These are phyloP conservation scores for Mactromeris polynyma DNA, from an alignment of 2,888 invertebrate genomes.

Conservation along the genomic window DNA sequence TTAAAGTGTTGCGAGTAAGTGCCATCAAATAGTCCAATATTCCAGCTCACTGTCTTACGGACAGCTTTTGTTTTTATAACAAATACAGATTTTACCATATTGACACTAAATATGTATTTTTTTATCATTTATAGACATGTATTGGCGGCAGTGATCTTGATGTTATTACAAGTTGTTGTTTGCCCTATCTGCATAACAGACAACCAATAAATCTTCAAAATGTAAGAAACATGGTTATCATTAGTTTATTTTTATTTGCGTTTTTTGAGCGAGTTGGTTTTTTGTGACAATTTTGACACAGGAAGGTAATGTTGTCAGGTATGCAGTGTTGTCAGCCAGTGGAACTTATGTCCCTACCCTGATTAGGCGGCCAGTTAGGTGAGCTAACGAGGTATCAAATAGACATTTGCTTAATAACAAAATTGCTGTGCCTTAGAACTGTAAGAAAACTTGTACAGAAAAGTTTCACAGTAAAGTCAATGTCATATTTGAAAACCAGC, in stretches of 20 bases:
- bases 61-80: no score
- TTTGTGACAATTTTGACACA: background rate
- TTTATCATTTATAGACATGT: constrained; percentile 68
- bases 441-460: no score
- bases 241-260: background rate
- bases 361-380: background rate
- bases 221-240: background rate
- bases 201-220: constrained; percentile 80
- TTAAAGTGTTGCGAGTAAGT: no score
- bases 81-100: no score
- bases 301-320: background rate
- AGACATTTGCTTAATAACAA: no score
- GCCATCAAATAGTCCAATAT: no score
- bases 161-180: constrained; percentile 72
- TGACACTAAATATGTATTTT: no score
- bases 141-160: constrained; percentile 75
- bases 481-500: no score
- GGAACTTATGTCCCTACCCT: no score
- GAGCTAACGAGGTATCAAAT: background rate
- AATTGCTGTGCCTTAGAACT: no score
- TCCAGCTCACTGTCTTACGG: no score
- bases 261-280: no score
- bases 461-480: background rate
- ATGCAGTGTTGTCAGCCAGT: background rate
- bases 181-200: constrained; percentile 81